Conservation (phyloP, 37 sponge, comb jelly and placozoan species). For the Aphrocallistes beatrix region DNA sequence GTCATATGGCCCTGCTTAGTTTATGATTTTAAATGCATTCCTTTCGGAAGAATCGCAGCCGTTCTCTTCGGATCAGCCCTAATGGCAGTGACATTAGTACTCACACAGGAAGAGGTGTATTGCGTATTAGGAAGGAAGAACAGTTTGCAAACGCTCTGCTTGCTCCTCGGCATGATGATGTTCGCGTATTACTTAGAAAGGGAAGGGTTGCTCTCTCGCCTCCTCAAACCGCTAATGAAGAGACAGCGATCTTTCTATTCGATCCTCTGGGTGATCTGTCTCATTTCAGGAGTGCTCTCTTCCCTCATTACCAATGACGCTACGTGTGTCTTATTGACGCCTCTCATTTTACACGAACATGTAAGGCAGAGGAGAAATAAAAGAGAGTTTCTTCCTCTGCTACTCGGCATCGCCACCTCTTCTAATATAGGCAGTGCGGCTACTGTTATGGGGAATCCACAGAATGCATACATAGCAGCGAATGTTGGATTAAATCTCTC, state of each 20-base stretch:
- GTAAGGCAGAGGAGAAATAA: slow-evolving; percentile 37
- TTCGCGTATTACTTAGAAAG: slow-evolving; percentile 69
- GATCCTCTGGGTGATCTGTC: slow-evolving; percentile 64
- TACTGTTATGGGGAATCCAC: slow-evolving; percentile 77
- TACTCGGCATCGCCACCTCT: slow-evolving; percentile 69
- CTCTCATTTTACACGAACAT: slow-evolving; percentile 47
- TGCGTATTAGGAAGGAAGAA: slow-evolving; percentile 35
- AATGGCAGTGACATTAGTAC: slow-evolving; percentile 53
- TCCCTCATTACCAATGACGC: slow-evolving; percentile 77
- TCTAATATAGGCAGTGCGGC: slow-evolving; percentile 83
- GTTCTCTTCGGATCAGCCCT: slow-evolving; percentile 55
- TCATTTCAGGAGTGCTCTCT: slow-evolving; percentile 52
- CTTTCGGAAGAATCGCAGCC: slow-evolving; percentile 62
- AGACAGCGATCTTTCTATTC: slow-evolving; percentile 32
- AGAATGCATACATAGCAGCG: slow-evolving; percentile 79
- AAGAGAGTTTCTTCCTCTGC: slow-evolving; percentile 52
- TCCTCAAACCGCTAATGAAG: slow-evolving; percentile 42
- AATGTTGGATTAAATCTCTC: slow-evolving; percentile 42
- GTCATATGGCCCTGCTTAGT: slow-evolving; percentile 74
- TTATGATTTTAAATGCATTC: slow-evolving; percentile 72
- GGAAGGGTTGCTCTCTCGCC: slow-evolving; percentile 48
- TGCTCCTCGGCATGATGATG: slow-evolving; percentile 82
- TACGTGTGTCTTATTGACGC: slow-evolving; percentile 56
- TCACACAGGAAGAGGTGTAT: slow-evolving; percentile 51
- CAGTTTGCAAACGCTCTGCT: slow-evolving; percentile 55